Conservation (phyloP, 2,797 vertebrate species). For the Leuciscus waleckii region DNA sequence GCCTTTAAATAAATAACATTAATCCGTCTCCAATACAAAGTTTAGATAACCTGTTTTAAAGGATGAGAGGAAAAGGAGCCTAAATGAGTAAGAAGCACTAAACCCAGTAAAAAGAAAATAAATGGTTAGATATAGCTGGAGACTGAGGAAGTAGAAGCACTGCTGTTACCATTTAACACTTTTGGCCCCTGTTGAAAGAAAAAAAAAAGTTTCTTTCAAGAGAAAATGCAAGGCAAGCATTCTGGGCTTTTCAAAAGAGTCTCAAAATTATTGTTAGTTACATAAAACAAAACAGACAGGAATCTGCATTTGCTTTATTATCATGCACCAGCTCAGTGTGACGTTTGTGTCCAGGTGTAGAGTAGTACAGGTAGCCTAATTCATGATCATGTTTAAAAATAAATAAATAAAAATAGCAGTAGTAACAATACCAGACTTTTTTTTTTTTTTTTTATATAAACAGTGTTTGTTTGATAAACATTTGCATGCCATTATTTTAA, state of each 20-base stretch:
- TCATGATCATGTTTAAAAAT: not conserved
- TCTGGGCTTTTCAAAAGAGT: conserved; percentile 7
- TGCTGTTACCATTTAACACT: conserved; percentile 28
- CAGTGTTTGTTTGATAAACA: not conserved
- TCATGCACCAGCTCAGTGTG: conserved; percentile 16
- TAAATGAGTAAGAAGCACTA: conserved; percentile 12
- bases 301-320: conserved; percentile 7
- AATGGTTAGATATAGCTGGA: conserved; percentile 33
- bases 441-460: not conserved
- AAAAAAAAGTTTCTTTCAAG: not conserved
- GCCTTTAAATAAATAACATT: conserved; percentile 4
- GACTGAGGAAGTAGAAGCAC: not conserved
- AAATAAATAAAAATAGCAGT: not conserved
- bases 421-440: not conserved
- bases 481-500: not conserved
- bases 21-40: conserved; percentile 4
- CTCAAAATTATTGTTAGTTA: not conserved
- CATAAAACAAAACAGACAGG: conserved; percentile 15
- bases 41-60: conserved; percentile 15
- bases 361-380: not conserved
- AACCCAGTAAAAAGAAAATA: conserved; percentile 25
- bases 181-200: conserved; percentile 35
- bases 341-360: not conserved
- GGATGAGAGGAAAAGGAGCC: conserved; percentile 15
- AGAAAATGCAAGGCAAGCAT: not conserved